Percentiles rank a stretch among this genome's conserved stretches.
These are phyloP conservation scores for Aricia agestis DNA, from an alignment of 1,140 invertebrate species.

Conservation along the genomic window DNA sequence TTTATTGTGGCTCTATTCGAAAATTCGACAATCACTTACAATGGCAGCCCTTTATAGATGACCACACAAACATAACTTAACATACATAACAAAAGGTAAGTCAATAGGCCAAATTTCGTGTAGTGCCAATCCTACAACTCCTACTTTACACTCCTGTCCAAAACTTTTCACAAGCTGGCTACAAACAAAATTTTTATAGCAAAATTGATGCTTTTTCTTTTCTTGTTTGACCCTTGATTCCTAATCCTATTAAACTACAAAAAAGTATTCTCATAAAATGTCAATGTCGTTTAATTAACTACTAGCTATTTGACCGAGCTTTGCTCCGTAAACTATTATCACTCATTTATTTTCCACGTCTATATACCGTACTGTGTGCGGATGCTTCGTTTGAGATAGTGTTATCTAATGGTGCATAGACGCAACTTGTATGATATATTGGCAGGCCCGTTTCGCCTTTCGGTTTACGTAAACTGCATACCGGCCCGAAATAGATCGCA, in stretches of 20 bases:
- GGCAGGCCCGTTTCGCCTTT: slow-evolving; percentile 12
- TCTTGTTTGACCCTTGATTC: too few relatives aligned
- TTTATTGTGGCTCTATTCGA: neutral
- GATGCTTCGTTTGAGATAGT: neutral
- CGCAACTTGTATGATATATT: slow-evolving; percentile 15
- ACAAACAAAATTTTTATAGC: too few relatives aligned
- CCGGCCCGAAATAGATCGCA: slow-evolving; percentile 15
- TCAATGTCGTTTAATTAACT: too few relatives aligned
- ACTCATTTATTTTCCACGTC: neutral
- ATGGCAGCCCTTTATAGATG: neutral
- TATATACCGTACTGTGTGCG: neutral
- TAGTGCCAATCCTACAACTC: too few relatives aligned
- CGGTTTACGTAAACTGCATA: slow-evolving; percentile 18
- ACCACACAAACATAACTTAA: neutral
- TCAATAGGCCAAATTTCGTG: neutral
- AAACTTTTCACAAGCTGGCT: too few relatives aligned
- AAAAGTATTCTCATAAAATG: too few relatives aligned
- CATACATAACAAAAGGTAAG: neutral
- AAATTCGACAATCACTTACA: neutral
- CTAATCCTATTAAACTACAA: too few relatives aligned
- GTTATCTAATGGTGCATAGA: slow-evolving; percentile 12
- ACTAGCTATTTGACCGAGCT: too few relatives aligned
- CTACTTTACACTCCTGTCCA: too few relatives aligned
- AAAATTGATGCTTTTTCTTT: too few relatives aligned
- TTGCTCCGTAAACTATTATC: too few relatives aligned